These are phyloP conservation scores for Pseudopleuronectes americanus DNA, from an alignment of 2,797 vertebrate species.

Conservation along the genomic window DNA sequence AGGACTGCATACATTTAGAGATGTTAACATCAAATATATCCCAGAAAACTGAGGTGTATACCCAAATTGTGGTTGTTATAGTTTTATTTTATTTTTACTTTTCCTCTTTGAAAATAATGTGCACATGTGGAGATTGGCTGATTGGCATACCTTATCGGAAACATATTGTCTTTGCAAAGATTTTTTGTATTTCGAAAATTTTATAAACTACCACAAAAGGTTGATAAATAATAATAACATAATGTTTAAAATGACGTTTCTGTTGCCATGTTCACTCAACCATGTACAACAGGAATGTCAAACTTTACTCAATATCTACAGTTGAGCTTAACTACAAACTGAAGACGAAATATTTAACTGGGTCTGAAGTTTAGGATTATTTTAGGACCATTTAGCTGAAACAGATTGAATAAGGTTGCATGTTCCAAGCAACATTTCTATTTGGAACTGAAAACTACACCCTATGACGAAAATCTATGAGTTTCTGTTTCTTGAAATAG, in stretches of 20 bases:
- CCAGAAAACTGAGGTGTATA: neutral
- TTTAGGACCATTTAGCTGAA: no score
- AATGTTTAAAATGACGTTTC: no score
- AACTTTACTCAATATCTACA: constrained; percentile 1
- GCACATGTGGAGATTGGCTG: neutral
- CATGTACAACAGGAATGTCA: constrained; percentile 30
- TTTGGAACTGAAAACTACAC: neutral
- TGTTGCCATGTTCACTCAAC: no score
- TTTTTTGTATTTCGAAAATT: neutral
- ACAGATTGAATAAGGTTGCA: neutral
- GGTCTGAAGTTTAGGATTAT: neutral
- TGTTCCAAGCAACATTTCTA: neutral
- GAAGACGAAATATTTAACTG: neutral
- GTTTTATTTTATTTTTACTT: neutral
- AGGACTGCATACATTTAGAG: neutral
- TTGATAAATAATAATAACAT: no score
- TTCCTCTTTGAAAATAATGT: neutral
- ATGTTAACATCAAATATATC: neutral
- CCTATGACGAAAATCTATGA: no score
- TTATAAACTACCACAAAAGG: neutral
- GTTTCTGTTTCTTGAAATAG: neutral
- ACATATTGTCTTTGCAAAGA: no score
- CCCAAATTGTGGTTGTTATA: neutral
- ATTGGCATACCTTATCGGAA: neutral
- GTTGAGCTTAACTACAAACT: neutral